phyloP scores from a whole-genome alignment of 2,888 invertebrate species.

The Hypolimnas misippus region DNA sequence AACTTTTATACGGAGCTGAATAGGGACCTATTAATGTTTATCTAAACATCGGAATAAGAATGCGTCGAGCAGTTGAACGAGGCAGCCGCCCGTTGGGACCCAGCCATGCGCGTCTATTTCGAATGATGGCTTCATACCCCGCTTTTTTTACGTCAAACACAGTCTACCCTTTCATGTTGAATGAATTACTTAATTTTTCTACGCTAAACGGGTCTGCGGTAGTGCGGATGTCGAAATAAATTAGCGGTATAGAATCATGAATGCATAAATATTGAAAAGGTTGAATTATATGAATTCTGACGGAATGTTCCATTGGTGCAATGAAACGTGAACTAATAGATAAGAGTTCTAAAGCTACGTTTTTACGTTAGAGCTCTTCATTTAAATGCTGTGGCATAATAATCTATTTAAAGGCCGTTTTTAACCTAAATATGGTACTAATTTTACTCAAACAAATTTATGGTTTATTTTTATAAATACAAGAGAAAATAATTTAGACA shows the following conservation, averaged over 20 bases:
- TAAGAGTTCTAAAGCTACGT: slow-evolving; percentile 4
- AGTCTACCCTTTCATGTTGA: slow-evolving; percentile 78
- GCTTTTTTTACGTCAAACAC: slow-evolving; percentile 78
- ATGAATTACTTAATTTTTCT: slow-evolving; percentile 82
- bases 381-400: slow-evolving; percentile 4
- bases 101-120: slow-evolving; percentile 72
- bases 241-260: slow-evolving; percentile 50
- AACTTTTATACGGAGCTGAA: slow-evolving; percentile 62
- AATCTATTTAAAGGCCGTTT: slow-evolving; percentile 7
- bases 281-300: slow-evolving; percentile 27
- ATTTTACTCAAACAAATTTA: neutral
- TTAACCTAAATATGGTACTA: slow-evolving; percentile 3
- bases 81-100: slow-evolving; percentile 61
- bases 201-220: slow-evolving; percentile 65
- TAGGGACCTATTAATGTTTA: slow-evolving; percentile 75
- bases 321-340: slow-evolving; percentile 27
- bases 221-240: slow-evolving; percentile 71
- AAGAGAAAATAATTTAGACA: too few species aligned
- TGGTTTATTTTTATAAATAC: neutral
- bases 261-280: slow-evolving; percentile 36
- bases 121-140: slow-evolving; percentile 69
- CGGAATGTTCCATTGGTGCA: slow-evolving; percentile 30
- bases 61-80: slow-evolving; percentile 64
- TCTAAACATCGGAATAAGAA: slow-evolving; percentile 79
- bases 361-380: neutral